Conservation (phyloP, 1,140 invertebrate species). For the Chymomyza costata region DNA sequence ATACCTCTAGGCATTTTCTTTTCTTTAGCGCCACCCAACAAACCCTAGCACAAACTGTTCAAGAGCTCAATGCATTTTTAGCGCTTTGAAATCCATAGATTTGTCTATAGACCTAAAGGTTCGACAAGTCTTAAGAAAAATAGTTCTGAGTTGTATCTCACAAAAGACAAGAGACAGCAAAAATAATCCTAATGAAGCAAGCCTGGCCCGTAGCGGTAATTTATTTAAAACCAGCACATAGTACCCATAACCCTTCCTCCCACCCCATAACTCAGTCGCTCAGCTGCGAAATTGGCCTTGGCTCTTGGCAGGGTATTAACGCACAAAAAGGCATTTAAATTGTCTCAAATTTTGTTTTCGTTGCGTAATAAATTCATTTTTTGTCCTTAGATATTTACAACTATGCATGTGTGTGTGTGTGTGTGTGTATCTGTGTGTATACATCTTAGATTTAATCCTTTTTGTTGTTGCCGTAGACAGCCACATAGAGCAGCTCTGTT, state of each 20-base stretch:
- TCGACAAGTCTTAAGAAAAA: too few relatives aligned
- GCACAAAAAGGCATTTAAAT: slow-evolving; percentile 50
- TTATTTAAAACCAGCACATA: slow-evolving; percentile 55
- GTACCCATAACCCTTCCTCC: slow-evolving; percentile 10
- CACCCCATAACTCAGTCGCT: slow-evolving; percentile 3
- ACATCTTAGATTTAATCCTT: slow-evolving; percentile 69
- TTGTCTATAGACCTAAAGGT: neutral
- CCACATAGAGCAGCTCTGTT: neutral
- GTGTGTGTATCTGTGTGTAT: slow-evolving; percentile 13
- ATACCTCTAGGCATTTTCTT: slow-evolving; percentile 68
- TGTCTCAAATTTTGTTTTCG: slow-evolving; percentile 68
- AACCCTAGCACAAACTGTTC: too few relatives aligned
- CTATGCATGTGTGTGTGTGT: slow-evolving; percentile 42
- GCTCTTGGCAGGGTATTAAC: slow-evolving; percentile 1
- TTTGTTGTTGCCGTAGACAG: slow-evolving; percentile 44
- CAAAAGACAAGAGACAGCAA: too few relatives aligned
- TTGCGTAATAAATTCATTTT: slow-evolving; percentile 72
- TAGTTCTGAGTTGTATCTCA: too few relatives aligned
- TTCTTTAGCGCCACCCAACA: slow-evolving; percentile 54
- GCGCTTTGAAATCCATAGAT: slow-evolving; percentile 1
- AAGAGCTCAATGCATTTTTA: too few relatives aligned
- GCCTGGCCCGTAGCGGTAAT: slow-evolving; percentile 68
- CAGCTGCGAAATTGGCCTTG: slow-evolving; percentile 18
- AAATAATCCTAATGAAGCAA: slow-evolving; percentile 73
- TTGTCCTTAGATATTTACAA: slow-evolving; percentile 65